Evolutionary conservation across 2,888 invertebrate genomes (phyloP).

Genomic region (Campoletis raptor): DNA sequence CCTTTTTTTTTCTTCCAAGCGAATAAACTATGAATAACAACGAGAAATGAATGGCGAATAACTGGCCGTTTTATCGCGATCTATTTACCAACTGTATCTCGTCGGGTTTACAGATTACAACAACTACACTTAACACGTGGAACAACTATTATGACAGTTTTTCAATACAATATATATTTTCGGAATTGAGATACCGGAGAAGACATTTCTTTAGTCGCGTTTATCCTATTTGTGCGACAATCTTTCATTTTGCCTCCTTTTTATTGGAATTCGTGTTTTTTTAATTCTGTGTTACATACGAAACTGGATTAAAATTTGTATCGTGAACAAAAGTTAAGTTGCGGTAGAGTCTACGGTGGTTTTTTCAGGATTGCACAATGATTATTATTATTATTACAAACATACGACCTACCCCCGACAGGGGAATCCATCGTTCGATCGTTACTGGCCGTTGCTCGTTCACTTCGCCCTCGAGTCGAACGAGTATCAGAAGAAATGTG

Average conservation of each 20-base stretch:
- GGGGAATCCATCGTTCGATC: neutral
- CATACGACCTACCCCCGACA: neutral
- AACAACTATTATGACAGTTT: constrained; percentile 55
- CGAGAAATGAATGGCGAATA: constrained; percentile 37
- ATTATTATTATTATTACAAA: constrained; percentile 9
- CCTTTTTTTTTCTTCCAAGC: constrained; percentile 43
- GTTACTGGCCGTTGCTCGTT: neutral
- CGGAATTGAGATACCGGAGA: constrained; percentile 45
- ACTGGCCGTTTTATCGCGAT: constrained; percentile 66
- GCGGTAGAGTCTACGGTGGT: constrained; percentile 1
- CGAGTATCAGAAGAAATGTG: neutral
- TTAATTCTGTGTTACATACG: neutral
- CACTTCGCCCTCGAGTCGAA: neutral
- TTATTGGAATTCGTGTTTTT: neutral
- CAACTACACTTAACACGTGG: constrained; percentile 53
- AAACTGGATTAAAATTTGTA: neutral
- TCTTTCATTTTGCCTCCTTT: constrained; percentile 21
- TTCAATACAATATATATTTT: constrained; percentile 42
- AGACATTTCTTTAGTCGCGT: constrained; percentile 10
- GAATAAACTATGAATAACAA: constrained; percentile 52
- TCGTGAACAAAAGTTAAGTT: neutral
- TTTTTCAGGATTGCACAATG: constrained; percentile 1
- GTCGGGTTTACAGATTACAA: constrained; percentile 54
- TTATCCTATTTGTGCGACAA: constrained; percentile 56
- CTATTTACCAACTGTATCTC: constrained; percentile 47